Percentiles rank a stretch among this genome's conserved stretches.
These are phyloP conservation scores for Zoanthus sansibaricus DNA, from an alignment of 92 coral and sea anemone genomes.

Conservation along the genomic window DNA sequence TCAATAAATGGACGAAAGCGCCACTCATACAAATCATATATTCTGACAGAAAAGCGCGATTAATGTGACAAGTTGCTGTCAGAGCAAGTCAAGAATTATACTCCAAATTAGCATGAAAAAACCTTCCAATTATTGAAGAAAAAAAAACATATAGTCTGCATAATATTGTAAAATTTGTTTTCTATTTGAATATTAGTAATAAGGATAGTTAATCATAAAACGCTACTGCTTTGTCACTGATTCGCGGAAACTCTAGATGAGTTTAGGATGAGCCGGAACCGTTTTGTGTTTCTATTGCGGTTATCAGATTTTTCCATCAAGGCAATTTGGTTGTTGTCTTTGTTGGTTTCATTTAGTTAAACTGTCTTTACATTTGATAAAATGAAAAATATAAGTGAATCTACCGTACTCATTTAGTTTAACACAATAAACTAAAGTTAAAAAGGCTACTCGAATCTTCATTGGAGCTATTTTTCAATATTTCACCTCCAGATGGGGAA, in stretches of 20 bases:
- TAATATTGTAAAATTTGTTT: not conserved
- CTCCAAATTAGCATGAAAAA: slow-evolving; percentile 36
- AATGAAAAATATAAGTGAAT: not conserved
- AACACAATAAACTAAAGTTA: not conserved
- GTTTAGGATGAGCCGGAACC: slow-evolving; percentile 42
- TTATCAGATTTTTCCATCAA: slow-evolving; percentile 49
- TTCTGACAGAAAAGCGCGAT: slow-evolving; percentile 29
- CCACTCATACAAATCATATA: slow-evolving; percentile 25
- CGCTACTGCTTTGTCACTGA: slow-evolving; percentile 16
- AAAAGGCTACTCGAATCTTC: not conserved
- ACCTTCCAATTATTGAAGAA: not conserved
- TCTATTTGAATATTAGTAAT: not conserved
- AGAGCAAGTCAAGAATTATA: slow-evolving; percentile 18
- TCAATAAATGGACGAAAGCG: slow-evolving; percentile 41
- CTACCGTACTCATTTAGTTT: not conserved
- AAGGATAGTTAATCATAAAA: not conserved
- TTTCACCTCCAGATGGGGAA: slow-evolving; percentile 48
- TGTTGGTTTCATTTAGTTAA: slow-evolving; percentile 44
- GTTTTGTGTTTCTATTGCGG: slow-evolving; percentile 45
- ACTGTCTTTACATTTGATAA: slow-evolving; percentile 39
- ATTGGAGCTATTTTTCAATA: not conserved
- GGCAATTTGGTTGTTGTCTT: slow-evolving; percentile 45
- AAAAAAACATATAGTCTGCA: not conserved
- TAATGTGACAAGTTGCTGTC: slow-evolving; percentile 41
- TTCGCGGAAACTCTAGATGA: slow-evolving; percentile 30